Conservation (phyloP, 1,140 invertebrate species). For the Physella acuta region DNA sequence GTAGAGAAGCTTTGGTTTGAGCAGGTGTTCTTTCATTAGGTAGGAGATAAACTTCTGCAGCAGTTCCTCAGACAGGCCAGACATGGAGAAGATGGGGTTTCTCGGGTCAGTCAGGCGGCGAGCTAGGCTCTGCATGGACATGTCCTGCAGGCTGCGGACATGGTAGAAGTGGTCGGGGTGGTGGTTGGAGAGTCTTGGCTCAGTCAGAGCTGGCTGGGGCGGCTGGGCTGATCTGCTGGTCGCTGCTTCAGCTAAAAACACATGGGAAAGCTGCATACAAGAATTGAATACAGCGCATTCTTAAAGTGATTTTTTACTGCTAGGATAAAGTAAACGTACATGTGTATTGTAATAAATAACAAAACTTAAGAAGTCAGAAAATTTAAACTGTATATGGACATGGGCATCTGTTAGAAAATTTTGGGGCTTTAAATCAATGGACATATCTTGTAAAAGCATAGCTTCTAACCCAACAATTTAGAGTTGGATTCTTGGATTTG, state of each 20-base stretch:
- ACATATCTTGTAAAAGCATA: no score
- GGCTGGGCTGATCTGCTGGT: conserved; percentile 10
- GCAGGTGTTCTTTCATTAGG: conserved; percentile 47
- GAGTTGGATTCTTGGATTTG: no score
- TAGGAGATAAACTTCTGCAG: conserved; percentile 43
- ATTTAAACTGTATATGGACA: no score
- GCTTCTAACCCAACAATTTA: no score
- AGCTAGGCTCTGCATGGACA: conserved; percentile 26
- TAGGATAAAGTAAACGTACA: no score
- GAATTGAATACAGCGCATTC: neutral
- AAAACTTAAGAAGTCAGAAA: no score
- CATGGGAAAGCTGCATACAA: neutral
- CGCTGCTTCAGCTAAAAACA: conserved; percentile 22
- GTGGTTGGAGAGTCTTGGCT: neutral
- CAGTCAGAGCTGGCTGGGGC: neutral
- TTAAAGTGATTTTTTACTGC: no score
- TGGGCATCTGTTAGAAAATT: no score
- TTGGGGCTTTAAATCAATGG: no score
- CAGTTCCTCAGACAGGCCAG: conserved; percentile 44
- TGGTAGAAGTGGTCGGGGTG: neutral
- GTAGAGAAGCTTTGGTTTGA: conserved; percentile 46
- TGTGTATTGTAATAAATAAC: no score
- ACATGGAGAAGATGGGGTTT: conserved; percentile 36
- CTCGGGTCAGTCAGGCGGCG: conserved; percentile 42
- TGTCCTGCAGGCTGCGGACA: conserved; percentile 15